A percentile compares a stretch with the other conserved stretches of the same genome.
Conservation (phyloP, 2,888 invertebrate species). For the Ptilodon capucinus region DNA sequence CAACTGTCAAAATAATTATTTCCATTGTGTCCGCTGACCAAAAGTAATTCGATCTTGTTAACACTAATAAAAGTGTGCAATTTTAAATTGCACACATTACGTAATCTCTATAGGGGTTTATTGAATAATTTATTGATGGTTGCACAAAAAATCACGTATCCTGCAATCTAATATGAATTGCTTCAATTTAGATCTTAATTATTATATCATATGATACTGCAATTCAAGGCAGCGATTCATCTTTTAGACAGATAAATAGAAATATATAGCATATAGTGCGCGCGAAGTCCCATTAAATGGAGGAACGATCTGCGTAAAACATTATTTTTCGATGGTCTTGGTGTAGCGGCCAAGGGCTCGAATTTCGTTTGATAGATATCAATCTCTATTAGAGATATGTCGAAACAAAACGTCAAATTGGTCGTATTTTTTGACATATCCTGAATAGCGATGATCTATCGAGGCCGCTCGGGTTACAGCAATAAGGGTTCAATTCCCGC, state of each 20-base stretch:
- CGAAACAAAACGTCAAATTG: no score
- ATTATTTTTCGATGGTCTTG: no score
- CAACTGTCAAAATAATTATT: neutral
- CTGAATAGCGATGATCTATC: no score
- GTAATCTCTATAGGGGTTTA: neutral
- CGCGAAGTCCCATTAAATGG: neutral
- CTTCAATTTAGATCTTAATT: neutral
- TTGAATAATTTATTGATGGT: neutral
- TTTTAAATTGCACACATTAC: neutral
- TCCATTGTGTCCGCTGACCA: neutral
- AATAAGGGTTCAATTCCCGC: no score
- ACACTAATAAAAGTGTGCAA: neutral
- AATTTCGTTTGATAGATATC: no score
- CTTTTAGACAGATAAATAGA: no score
- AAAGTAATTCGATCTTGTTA: neutral
- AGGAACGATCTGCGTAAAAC: neutral
- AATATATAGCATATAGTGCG: no score
- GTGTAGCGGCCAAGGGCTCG: no score
- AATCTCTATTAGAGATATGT: no score
- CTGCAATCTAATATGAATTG: neutral
- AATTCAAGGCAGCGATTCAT: neutral
- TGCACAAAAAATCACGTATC: neutral
- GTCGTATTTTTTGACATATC: no score
- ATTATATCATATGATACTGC: neutral
- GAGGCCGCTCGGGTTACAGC: no score